Evolutionary conservation across 1,140 invertebrate genomes (phyloP).

Genomic region (Paramacrobiotus metropolitanus): DNA sequence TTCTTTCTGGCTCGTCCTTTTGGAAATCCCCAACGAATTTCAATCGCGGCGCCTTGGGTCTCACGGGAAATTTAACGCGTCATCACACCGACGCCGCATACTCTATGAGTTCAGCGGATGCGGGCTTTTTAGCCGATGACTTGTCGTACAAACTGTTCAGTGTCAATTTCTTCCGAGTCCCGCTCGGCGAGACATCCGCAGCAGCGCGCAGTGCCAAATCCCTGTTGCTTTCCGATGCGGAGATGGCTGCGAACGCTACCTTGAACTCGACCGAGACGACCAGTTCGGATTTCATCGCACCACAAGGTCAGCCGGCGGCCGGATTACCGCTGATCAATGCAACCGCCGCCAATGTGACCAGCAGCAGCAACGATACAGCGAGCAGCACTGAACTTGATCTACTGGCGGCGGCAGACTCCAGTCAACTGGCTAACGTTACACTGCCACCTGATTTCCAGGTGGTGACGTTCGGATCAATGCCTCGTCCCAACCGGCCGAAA

Average conservation of each 20-base stretch:
- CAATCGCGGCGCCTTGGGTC: no score
- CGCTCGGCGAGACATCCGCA: not conserved
- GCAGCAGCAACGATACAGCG: not conserved
- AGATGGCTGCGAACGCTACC: not conserved
- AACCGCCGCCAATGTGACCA: not conserved
- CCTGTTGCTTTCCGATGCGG: not conserved
- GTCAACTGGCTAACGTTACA: not conserved
- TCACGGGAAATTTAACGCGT: no score
- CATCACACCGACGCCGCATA: not conserved
- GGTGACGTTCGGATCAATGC: not conserved
- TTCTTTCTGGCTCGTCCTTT: no score
- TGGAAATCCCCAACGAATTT: no score
- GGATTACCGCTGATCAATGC: not conserved
- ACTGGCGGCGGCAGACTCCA: not conserved
- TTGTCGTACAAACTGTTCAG: constrained; percentile 1
- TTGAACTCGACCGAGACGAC: not conserved
- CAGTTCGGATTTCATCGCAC: not conserved
- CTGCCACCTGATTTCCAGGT: not conserved
- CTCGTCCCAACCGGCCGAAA: not conserved
- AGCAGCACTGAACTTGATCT: not conserved
- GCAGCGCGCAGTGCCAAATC: not conserved
- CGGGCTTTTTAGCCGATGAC: not conserved
- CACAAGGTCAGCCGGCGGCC: no score
- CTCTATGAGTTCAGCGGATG: not conserved
- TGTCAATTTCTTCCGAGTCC: not conserved